Base-by-base conservation (phyloP, 2,888 invertebrate species). In the Tipula lateralis region DNA sequence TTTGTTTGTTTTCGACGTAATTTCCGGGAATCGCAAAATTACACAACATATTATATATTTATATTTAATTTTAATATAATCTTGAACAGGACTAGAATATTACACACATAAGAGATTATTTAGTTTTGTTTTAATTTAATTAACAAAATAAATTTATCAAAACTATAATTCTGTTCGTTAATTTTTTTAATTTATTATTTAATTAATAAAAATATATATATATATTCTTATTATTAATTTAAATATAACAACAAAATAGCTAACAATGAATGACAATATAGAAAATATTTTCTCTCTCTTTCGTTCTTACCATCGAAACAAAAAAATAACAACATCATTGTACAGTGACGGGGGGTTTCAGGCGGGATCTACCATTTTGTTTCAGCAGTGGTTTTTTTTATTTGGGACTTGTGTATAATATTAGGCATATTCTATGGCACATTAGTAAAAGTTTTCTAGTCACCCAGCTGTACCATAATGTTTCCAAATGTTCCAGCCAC, bases 1-100 rank as follows among this genome's bases (percentile, higher is more conserved):
- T 24, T 66, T n/a, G n/a, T 66, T 24, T 19, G 19, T 19, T 24
- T 19, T 9, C 24, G 3, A 66, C 66, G 4, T 66, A 66, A 19
- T 66, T 66, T 66, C 24, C 9, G 24, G 4, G 9, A 66, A 66
- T 66, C 24, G 24, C 24, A 44, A 19, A 44, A 44, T 44, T 44
- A 44, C 44, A 44, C 44, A 44, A 44, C n/a, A 44, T 44, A 44
- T n/a, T n/a, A n/a, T 44, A 44, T 44, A 44, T 44, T n/a, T 44
- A 4, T n/a, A n/a, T 1, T n/a, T n/a, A n/a, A n/a, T 16, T n/a
- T 44, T 44, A n/a, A 44, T 44, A 44, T 44, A 44, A 44, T 44
- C 44, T 44, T 44, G 44, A 44, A 24, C 66, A 66, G 66, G 66
- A 66, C 66, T 66, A 66, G 66, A 66, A 66, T 66, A 66, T 66